These are phyloP conservation scores for Drepana falcataria DNA, from an alignment of 2,888 invertebrate species.

Conservation along the genomic window DNA sequence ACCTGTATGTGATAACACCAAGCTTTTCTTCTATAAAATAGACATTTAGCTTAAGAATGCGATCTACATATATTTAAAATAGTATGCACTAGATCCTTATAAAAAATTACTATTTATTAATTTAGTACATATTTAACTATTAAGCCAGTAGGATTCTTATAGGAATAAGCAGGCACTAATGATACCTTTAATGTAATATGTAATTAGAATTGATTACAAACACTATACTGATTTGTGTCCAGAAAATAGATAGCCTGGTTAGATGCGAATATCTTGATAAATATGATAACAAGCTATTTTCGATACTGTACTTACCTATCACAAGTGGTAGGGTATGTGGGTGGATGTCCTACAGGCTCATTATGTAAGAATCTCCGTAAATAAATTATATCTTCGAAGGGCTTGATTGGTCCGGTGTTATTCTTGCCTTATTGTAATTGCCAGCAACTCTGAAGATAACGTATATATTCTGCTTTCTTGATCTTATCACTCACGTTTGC, in stretches of 20 bases:
- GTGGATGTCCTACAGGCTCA: constrained; percentile 19
- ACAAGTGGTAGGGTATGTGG: constrained; percentile 32
- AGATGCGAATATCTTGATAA: constrained; percentile 19
- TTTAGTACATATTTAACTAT: background rate
- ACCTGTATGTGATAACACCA: no score
- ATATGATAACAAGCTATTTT: constrained; percentile 17
- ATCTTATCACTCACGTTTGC: constrained; percentile 21
- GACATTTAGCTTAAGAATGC: no score
- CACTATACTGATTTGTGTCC: constrained; percentile 15
- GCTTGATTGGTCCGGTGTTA: background rate
- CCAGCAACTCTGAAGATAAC: constrained; percentile 12
- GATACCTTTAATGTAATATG: no score
- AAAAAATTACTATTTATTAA: background rate
- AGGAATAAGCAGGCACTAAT: constrained; percentile 1
- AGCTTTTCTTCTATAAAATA: no score
- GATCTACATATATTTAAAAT: no score
- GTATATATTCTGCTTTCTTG: constrained; percentile 14
- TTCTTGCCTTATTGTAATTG: background rate
- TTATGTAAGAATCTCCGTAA: constrained; percentile 12
- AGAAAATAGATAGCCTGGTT: constrained; percentile 15
- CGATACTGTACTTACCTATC: constrained; percentile 42
- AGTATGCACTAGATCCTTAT: no score
- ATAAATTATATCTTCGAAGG: background rate
- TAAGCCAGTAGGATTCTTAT: constrained; percentile 4
- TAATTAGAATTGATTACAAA: background rate